phyloP scores from a whole-genome alignment of 2,888 invertebrate genomes.

The Dasypolia templi region DNA sequence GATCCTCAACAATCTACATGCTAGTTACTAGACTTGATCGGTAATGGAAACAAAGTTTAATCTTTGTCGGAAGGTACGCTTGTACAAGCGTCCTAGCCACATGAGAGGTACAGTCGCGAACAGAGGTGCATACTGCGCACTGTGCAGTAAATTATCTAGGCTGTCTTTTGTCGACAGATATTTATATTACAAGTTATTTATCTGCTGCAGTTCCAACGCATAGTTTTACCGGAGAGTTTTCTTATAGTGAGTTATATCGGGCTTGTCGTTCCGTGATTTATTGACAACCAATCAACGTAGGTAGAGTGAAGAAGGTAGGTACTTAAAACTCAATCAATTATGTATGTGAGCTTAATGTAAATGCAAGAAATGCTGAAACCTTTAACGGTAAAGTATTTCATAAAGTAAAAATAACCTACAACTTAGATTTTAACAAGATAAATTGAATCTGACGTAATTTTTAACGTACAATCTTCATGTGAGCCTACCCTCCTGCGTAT shows the following conservation, averaged over 20 bases:
- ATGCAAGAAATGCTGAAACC: not conserved
- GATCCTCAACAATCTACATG: not conserved
- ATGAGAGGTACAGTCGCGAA: conserved; percentile 17
- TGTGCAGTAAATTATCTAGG: conserved; percentile 28
- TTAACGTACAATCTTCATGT: not conserved
- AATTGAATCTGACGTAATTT: conserved; percentile 10
- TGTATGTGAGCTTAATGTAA: not conserved
- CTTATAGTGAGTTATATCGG: not conserved
- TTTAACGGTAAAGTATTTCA: not conserved
- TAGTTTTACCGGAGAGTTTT: conserved; percentile 1
- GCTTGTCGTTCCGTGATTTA: not conserved
- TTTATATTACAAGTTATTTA: conserved; percentile 46
- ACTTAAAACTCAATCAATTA: not conserved
- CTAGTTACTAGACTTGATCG: not conserved
- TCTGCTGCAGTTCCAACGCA: not conserved
- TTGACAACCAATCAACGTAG: not conserved
- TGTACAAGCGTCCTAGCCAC: not conserved
- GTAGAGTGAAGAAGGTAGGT: not conserved
- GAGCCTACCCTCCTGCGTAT: not conserved
- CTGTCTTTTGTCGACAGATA: conserved; percentile 40
- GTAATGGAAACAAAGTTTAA: conserved; percentile 8
- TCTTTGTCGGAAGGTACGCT: too few species aligned
- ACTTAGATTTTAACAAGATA: not conserved
- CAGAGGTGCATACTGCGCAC: conserved; percentile 3
- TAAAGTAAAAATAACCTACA: not conserved